A percentile compares a stretch with the other conserved stretches of the same genome.
Evolutionary conservation across 35 echinoderm and acorn worm genomes (phyloP).

Genomic region (Patiria miniata): DNA sequence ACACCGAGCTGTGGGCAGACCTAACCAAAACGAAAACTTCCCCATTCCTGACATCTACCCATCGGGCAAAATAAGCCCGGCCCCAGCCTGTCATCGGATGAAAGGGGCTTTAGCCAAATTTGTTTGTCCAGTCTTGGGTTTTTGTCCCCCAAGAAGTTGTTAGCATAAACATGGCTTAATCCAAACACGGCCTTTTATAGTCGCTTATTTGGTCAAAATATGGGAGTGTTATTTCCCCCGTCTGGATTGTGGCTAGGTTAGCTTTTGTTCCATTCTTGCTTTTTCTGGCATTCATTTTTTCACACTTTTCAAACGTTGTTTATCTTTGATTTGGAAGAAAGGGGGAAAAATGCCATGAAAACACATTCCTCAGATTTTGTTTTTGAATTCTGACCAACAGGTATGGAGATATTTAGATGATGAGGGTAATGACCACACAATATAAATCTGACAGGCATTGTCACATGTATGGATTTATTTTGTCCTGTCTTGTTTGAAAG

Average conservation of each 20-base stretch:
- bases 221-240: neutral
- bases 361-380: neutral
- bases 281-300: slow-evolving; percentile 21
- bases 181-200: neutral
- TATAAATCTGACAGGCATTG: too few species aligned
- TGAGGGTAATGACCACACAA: too few species aligned
- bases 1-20: too few species aligned
- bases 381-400: neutral
- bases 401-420: neutral
- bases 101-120: neutral
- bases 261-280: neutral
- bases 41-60: too few species aligned
- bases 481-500: too few species aligned
- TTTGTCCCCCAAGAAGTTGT: neutral
- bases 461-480: too few species aligned
- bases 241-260: too few species aligned
- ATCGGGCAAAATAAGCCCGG: too few species aligned
- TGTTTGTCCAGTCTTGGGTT: slow-evolving; percentile 14
- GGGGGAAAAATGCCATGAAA: neutral
- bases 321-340: neutral
- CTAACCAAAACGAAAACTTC: too few species aligned
- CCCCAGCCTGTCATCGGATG: too few species aligned
- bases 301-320: neutral
- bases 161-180: neutral
- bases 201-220: neutral